phyloP scores from a whole-genome alignment of 2,888 invertebrate genomes.

The Tipula lateralis region DNA sequence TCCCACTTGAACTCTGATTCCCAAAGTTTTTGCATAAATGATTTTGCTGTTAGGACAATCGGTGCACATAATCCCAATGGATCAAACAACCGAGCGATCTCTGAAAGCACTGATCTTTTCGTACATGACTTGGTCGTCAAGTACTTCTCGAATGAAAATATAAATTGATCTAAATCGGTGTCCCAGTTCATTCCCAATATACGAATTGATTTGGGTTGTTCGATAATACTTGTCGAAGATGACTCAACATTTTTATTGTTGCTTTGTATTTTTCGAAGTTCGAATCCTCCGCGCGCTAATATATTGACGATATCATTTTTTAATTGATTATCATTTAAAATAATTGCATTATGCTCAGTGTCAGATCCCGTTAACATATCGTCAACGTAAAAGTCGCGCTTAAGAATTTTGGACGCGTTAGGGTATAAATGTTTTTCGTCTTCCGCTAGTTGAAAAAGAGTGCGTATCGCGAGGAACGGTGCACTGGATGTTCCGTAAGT shows the following conservation, averaged over 20 bases:
- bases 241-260: not conserved
- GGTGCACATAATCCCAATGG: not conserved
- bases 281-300: not conserved
- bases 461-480: too few species aligned
- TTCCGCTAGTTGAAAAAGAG: too few species aligned
- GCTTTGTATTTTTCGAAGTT: not conserved
- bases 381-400: too few species aligned
- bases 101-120: not conserved
- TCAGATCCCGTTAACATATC: too few species aligned
- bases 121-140: not conserved
- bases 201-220: not conserved
- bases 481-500: too few species aligned
- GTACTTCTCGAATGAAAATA: not conserved
- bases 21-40: not conserved
- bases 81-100: not conserved
- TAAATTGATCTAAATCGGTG: not conserved
- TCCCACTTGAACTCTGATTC: not conserved
- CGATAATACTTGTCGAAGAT: not conserved
- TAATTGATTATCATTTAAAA: too few species aligned
- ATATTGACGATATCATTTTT: too few species aligned
- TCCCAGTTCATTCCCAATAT: slow-evolving; percentile 7
- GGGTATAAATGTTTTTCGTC: too few species aligned
- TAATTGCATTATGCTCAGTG: too few species aligned
- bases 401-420: too few species aligned
- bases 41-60: too few species aligned